Evolutionary conservation across 1,140 invertebrate genomes (phyloP).

Genomic region (Pseudomyrmex flavicornis): DNA sequence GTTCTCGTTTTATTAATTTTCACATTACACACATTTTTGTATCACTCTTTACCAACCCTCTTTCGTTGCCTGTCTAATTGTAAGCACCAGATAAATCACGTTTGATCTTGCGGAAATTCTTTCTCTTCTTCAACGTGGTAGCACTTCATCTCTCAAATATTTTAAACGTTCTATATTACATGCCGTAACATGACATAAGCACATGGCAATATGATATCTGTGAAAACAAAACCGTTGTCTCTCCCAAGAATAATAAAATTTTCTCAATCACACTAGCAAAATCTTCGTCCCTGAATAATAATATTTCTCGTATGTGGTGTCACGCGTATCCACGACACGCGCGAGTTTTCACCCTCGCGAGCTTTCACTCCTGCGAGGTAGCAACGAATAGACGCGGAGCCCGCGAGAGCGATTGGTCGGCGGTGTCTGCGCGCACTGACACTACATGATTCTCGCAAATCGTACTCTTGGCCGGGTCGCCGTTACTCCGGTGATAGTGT

Average conservation of each 20-base stretch:
- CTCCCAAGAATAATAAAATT: background rate
- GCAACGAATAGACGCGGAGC: background rate
- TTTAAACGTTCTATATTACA: background rate
- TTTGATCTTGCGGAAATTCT: slow-evolving; percentile 8
- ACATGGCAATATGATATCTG: background rate
- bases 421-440: slow-evolving; percentile 69
- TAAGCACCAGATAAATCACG: slow-evolving; percentile 10
- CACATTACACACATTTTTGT: background rate
- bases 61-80: background rate
- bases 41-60: slow-evolving; percentile 14
- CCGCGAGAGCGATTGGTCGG: slow-evolving; percentile 39
- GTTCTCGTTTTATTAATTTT: slow-evolving; percentile 8
- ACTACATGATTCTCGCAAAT: slow-evolving; percentile 48
- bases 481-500: slow-evolving; percentile 67
- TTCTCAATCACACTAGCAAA: background rate
- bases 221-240: background rate
- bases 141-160: background rate
- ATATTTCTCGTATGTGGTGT: slow-evolving; percentile 24
- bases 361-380: background rate
- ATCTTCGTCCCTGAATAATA: background rate
- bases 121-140: slow-evolving; percentile 9
- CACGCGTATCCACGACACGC: slow-evolving; percentile 24
- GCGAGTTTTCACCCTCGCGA: slow-evolving; percentile 4
- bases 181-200: background rate
- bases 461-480: slow-evolving; percentile 65